Conservation (phyloP, 2,797 vertebrate genomes). For the Helostoma temminkii region DNA sequence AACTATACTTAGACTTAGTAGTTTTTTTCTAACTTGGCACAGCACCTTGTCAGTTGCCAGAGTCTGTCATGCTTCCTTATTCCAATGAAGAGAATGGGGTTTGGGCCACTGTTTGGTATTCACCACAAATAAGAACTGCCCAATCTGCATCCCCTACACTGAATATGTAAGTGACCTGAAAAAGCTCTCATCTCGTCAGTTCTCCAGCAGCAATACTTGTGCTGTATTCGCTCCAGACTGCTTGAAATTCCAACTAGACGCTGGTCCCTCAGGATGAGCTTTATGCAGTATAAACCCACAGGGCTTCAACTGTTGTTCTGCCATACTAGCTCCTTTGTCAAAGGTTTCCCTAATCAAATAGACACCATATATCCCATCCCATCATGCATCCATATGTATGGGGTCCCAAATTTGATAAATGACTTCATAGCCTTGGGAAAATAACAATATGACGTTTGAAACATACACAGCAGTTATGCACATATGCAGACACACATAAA, state of each 20-base stretch:
- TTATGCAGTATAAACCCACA: slow-evolving; percentile 66
- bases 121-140: slow-evolving; percentile 51
- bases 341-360: slow-evolving; percentile 70
- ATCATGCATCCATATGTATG: slow-evolving; percentile 59
- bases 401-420: slow-evolving; percentile 45
- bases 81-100: slow-evolving; percentile 34
- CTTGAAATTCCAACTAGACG: slow-evolving; percentile 70
- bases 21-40: slow-evolving; percentile 3
- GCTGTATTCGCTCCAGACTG: slow-evolving; percentile 46
- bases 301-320: slow-evolving; percentile 66
- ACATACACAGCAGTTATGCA: slow-evolving; percentile 2
- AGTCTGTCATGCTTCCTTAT: slow-evolving; percentile 23
- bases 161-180: slow-evolving; percentile 68
- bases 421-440: slow-evolving; percentile 39
- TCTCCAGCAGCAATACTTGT: slow-evolving; percentile 32
- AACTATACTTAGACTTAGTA: not conserved
- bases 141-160: slow-evolving; percentile 51
- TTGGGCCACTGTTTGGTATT: slow-evolving; percentile 55
- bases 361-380: slow-evolving; percentile 42
- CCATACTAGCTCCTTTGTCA: slow-evolving; percentile 58
- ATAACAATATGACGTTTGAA: slow-evolving; percentile 50
- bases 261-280: slow-evolving; percentile 68
- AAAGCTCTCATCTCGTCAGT: slow-evolving; percentile 44
- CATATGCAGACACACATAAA: not conserved
- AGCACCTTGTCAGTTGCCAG: not conserved